These are phyloP conservation scores for Dromius quadrimaculatus DNA, from an alignment of 2,888 invertebrate species.

Conservation along the genomic window DNA sequence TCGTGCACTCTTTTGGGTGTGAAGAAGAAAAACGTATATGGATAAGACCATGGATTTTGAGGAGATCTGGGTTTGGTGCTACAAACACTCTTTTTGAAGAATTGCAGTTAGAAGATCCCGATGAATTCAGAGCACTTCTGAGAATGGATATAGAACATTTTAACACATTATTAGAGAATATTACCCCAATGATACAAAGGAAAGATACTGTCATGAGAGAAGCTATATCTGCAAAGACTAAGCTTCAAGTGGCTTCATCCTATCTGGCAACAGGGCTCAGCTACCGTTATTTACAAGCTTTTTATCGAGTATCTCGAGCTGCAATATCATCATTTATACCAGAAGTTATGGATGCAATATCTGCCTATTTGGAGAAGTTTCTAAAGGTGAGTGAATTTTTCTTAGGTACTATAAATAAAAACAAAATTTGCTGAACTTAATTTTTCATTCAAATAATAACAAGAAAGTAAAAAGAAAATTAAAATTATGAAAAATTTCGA, in stretches of 20 bases:
- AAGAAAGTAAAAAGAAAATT: no score
- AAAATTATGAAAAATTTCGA: no score
- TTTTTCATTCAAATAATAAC: no score
- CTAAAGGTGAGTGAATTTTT: not conserved
- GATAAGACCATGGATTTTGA: no score
- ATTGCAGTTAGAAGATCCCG: not conserved
- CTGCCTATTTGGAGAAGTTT: not conserved
- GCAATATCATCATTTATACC: constrained; percentile 29
- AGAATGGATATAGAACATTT: not conserved
- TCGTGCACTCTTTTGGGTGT: no score
- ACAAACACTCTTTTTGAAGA: not conserved
- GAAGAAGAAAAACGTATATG: no score
- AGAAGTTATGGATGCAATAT: constrained; percentile 26
- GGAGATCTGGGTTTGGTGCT: no score
- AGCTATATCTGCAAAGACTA: not conserved
- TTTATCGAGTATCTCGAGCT: constrained; percentile 14
- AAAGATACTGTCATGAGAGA: not conserved
- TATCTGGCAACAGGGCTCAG: constrained; percentile 21
- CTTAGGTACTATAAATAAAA: no score
- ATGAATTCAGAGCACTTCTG: not conserved
- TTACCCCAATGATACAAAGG: not conserved
- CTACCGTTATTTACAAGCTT: constrained; percentile 9
- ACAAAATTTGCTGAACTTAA: no score
- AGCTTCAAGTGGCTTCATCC: not conserved
- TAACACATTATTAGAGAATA: not conserved